These are phyloP conservation scores for Ptilorrhoa leucosticta DNA, from an alignment of 2,113 vertebrate genomes.

Conservation along the genomic window DNA sequence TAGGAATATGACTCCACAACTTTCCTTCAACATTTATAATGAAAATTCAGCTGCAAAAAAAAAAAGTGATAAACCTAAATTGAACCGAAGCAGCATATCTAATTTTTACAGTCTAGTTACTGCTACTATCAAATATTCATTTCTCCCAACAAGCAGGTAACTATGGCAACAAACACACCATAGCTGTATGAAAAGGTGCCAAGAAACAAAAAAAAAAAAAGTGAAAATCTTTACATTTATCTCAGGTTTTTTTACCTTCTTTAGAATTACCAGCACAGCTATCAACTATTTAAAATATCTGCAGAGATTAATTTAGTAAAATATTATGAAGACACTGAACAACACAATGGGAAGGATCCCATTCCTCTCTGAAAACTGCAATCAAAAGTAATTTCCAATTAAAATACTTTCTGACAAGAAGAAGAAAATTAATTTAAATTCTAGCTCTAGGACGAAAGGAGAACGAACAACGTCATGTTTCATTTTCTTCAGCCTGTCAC, in stretches of 20 bases:
- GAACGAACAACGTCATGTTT: conserved; percentile 58
- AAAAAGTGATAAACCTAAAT: not conserved
- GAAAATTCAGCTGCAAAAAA: not conserved
- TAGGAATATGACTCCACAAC: not conserved
- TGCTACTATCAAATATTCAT: conserved; percentile 25
- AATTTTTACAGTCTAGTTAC: conserved; percentile 37
- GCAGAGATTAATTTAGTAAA: conserved; percentile 6
- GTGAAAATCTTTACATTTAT: not conserved
- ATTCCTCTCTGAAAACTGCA: conserved; percentile 18
- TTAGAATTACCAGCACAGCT: not conserved
- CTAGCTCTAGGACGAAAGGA: conserved; percentile 52
- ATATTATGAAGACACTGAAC: conserved; percentile 1
- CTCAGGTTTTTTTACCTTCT: not conserved
- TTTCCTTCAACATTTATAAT: not conserved
- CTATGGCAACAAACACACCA: conserved; percentile 37
- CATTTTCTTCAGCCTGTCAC: conserved; percentile 66
- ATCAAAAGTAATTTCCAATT: conserved; percentile 71
- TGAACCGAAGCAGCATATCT: conserved; percentile 5
- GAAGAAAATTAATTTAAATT: conserved; percentile 70
- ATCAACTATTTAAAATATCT: not conserved
- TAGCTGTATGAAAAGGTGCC: not conserved
- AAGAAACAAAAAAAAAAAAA: not conserved
- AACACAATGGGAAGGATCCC: not conserved
- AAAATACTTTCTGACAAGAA: conserved; percentile 63
- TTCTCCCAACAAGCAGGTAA: conserved; percentile 43